Evolutionary conservation across 2,113 vertebrate genomes (phyloP).

Genomic region (Beaufortia kweichowensis): DNA sequence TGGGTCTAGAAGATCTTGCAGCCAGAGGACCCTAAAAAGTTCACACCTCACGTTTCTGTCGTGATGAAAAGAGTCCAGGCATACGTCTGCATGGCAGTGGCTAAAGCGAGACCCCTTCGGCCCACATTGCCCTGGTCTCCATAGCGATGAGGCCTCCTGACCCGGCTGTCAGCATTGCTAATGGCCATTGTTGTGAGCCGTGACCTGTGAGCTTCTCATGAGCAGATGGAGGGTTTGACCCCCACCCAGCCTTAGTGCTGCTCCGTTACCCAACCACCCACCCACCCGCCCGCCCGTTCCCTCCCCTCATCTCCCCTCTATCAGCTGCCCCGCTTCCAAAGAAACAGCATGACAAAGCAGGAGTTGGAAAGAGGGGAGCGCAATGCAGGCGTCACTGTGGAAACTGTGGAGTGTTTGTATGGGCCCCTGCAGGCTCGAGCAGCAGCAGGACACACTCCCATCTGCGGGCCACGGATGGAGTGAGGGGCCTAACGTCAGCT

Average conservation of each 20-base stretch:
- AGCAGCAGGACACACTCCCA: conserved; percentile 58
- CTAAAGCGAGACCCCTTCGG: conserved; percentile 32
- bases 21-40: conserved; percentile 27
- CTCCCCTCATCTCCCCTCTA: conserved; percentile 2
- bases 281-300: conserved; percentile 42
- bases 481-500: conserved; percentile 24
- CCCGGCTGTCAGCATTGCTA: conserved; percentile 57
- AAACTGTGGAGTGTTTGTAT: conserved; percentile 45
- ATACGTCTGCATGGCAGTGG: conserved; percentile 9
- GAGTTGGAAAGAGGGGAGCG: conserved; percentile 18
- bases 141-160: conserved; percentile 44
- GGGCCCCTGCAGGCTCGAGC: conserved; percentile 34
- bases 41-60: conserved; percentile 36
- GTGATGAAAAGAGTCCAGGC: conserved; percentile 37
- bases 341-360: conserved; percentile 59
- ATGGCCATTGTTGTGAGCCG: conserved; percentile 57
- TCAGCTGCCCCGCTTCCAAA: conserved; percentile 58
- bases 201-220: conserved; percentile 49
- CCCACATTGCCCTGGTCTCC: conserved; percentile 38
- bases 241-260: conserved; percentile 53
- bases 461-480: conserved; percentile 37
- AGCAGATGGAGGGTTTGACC: conserved; percentile 61
- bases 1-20: background rate
- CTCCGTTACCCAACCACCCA: conserved; percentile 49
- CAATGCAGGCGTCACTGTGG: conserved; percentile 52